These are phyloP conservation scores for Aphis craccivora DNA, from an alignment of 1,140 invertebrate genomes.

Conservation along the genomic window DNA sequence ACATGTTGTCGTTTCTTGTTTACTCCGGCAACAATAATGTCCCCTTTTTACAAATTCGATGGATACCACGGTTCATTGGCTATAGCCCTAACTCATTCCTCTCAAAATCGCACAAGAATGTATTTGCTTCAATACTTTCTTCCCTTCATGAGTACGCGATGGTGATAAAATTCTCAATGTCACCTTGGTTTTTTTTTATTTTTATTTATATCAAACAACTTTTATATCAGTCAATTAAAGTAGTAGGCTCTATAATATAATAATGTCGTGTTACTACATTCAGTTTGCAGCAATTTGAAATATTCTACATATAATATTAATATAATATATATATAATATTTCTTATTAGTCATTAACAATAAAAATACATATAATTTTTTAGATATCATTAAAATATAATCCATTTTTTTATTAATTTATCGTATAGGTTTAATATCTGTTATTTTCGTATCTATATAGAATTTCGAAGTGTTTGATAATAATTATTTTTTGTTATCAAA, in stretches of 20 bases:
- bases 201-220: not conserved
- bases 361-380: not conserved
- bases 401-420: too few species aligned
- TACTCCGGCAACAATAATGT: slow-evolving; percentile 15
- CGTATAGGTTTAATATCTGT: not conserved
- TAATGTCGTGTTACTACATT: not conserved
- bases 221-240: not conserved
- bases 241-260: not conserved
- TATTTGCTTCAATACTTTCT: slow-evolving; percentile 13
- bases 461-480: too few species aligned
- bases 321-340: too few species aligned
- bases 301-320: too few species aligned
- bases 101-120: not conserved
- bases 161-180: not conserved
- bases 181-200: not conserved
- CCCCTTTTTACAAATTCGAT: slow-evolving; percentile 39
- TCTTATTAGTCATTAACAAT: not conserved
- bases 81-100: slow-evolving; percentile 38
- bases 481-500: not conserved
- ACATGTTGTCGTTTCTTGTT: slow-evolving; percentile 6
- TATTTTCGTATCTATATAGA: too few species aligned
- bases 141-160: not conserved
- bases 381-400: not conserved
- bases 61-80: slow-evolving; percentile 38
- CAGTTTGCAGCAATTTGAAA: not conserved